Base-by-base conservation (phyloP, 2,797 vertebrate genomes). In the Aulostomus chinensis region DNA sequence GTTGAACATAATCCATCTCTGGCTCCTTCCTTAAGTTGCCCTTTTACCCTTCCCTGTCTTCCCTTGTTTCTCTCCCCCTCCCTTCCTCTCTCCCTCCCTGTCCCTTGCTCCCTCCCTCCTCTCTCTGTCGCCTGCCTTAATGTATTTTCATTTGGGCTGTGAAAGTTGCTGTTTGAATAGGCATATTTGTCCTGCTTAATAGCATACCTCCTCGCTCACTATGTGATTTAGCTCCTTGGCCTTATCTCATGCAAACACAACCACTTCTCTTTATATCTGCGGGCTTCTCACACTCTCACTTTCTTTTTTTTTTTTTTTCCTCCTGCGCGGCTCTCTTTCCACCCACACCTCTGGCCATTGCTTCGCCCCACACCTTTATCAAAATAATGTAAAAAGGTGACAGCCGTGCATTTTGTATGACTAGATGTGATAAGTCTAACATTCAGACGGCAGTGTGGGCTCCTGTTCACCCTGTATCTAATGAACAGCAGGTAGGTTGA, bases 151-250 rank as follows among this genome's bases (percentile, higher is more conserved):
- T 86, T 84, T 69, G 70, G 63, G 45, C 77, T 83, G 82, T 80
- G 86, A 80, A 88, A 86, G 86, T 89, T 85, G 80, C 85, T 83
- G 84, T 90, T 89, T 91, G 88, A 91, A 91, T 89, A 87, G 86
- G 84, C 88, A 89, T 89, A 89, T 91, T 89, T 90, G 88, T 90
- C 86, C 87, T 86, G 86, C 83, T 88, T 91, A 91, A 91, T 90
- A 81, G 81, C 82, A 79, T 80, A 82, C 84, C 80, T 81, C 76
- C 82, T 78, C 68, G 69, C 80, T 85, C 68, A 74, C 83, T 74
- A 63, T 84, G 77, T 86, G 82, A 88, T 87, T 87, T 81, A 85
- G 82, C 83, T 84, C 69, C 74, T 75, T 68, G 75, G 70, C 84
- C 88, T 92, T 92, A 91, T 92, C 88, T 91, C 72, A 32, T 51